phyloP scores from a whole-genome alignment of 2,797 vertebrate species.

The Taenioides sp. region DNA sequence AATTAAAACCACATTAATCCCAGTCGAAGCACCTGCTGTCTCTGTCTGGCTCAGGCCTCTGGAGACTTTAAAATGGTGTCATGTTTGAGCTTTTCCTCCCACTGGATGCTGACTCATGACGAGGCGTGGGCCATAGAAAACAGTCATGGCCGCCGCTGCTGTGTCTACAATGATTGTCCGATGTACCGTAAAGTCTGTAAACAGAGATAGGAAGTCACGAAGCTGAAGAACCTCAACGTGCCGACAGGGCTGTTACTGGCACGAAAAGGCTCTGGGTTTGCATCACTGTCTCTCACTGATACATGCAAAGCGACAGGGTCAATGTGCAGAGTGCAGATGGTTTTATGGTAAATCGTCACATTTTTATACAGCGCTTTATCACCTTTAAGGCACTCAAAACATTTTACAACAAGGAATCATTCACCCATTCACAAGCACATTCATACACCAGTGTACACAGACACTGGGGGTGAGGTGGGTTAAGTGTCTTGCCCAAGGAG shows the following conservation, averaged over 20 bases:
- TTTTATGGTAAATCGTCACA: too few relatives aligned
- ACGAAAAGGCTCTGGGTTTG: neutral
- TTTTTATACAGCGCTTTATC: too few relatives aligned
- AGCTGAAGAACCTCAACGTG: neutral
- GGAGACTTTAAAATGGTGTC: conserved; percentile 16
- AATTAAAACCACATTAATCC: conserved; percentile 2
- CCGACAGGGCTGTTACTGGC: neutral
- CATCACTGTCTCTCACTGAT: neutral
- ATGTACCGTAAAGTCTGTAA: conserved; percentile 9
- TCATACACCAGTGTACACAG: too few relatives aligned
- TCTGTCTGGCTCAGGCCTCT: neutral
- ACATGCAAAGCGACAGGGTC: neutral
- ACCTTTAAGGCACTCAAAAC: too few relatives aligned
- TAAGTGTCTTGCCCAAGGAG: too few relatives aligned
- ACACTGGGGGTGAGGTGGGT: too few relatives aligned
- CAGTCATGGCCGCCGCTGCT: neutral
- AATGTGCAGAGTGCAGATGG: neutral
- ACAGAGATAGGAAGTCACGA: neutral
- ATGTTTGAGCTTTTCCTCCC: conserved; percentile 12
- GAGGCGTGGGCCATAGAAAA: conserved; percentile 16
- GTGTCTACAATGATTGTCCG: neutral
- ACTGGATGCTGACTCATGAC: conserved; percentile 19
- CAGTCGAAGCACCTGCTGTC: conserved; percentile 5
- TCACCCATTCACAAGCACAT: too few relatives aligned
- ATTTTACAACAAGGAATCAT: too few relatives aligned